Base-by-base conservation (phyloP, 1,140 invertebrate species). In the Rhagoletis pomonella region DNA sequence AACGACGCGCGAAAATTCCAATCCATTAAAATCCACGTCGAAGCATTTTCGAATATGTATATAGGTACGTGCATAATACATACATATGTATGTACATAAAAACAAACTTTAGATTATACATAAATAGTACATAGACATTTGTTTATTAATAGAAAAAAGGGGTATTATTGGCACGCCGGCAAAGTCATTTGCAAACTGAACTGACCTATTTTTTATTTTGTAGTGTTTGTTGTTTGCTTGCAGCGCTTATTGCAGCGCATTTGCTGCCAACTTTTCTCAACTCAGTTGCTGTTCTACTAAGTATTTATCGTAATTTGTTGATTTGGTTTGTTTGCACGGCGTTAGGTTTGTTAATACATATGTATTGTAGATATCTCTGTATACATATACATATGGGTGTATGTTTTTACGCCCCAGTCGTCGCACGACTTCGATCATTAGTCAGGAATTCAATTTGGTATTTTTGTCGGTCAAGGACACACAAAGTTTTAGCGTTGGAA, bases 401-500 rank as follows among this genome's bases (percentile, higher is more conserved):
- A 73, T 47, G 14, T 47, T 73, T 14, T 12, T 47, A 73, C 47
- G 42, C 69, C 14, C 42, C 69, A 73, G 29, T 44, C 42, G 69
- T 2, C 44, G 69, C 69, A n/a, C 44, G 69, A 73, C 69, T 73
- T 73, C 69, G 69, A 73, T 73, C 69, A 73, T 73, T 73, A 73
- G 47, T 73, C 69, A 73, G 69, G 69, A 73, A 73, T 73, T 73
- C 69, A 73, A 73, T 73, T 73, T 73, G 69, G 44, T 44, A 50
- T 5, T 73, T 73, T 73, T 73, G 69, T 73, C 69, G 69, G 69
- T 73, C 69, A 73, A 73, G 69, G 69, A 73, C 69, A 73, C 69
- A 73, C 69, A 73, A 14, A 50, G 69, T 47, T 73, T 73, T 50
- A 47, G 69, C 44, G 69, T 73, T 47, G 17, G 42, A 47, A 73